Base-by-base conservation (phyloP, 2,797 vertebrate genomes). In the Enteromius trimaculatus region DNA sequence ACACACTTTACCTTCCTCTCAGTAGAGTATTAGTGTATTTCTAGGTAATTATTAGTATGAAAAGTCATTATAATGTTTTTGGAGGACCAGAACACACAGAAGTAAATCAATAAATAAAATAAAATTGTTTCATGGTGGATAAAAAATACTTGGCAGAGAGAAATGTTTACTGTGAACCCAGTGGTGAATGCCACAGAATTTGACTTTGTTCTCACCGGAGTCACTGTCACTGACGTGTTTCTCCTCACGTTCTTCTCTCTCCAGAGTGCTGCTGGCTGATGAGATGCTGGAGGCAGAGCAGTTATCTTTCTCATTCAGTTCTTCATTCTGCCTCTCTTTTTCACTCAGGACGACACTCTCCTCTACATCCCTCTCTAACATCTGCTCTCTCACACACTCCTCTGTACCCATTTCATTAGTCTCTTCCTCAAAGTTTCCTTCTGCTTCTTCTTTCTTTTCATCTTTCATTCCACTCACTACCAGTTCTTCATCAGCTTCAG, bases 271-370 rank as follows among this genome's bases (percentile, higher is more conserved):
- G 90, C 97, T 98, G 82, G 97, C 96, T 76, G 98, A 99, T 0
- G 98, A 99, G 94, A 99, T 96, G 94, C 98, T 98, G 91, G 98
- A 99, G 60, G 97, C 97, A 0, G 97, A 99, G 89, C 98, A 99
- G 95, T 97, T 98, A 93, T 99, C 97, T 88, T 98, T 97, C 91
- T 99, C 98, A 21, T 99, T 99, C 92, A 99, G 94, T 89, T 98
- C 98, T 93, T 98, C 97, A 68, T 98, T 98, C 92, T 98, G 96
- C 88, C 96, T 96, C 91, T 99, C 98, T 89, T 99, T 99, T 92
- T 98, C 98, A 81, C 98, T 99, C 90, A 99, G 94, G 87, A 95
- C 89, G 47, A 93, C 91, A 87, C 92, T 91, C 82, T 97, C 97
- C 89, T 98, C 96, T 10, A 91, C 89, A 77, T 97, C 96, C 88